Base-by-base conservation (phyloP, 2,113 vertebrate species). In the Ciconia maguari region DNA sequence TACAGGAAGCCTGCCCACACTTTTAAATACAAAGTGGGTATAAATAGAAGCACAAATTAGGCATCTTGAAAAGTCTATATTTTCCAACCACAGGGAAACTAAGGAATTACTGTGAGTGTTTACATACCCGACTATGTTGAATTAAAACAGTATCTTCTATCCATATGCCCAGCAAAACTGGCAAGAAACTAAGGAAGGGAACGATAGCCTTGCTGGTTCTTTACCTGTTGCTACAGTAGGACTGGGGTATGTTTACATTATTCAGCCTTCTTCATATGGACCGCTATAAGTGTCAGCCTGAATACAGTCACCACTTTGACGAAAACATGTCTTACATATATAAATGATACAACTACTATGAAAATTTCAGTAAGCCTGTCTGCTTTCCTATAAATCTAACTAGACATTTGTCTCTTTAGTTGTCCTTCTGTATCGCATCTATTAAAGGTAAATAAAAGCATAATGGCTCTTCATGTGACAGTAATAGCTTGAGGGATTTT, bases 31-130 rank as follows among this genome's bases (percentile, higher is more conserved):
- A 97, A 98, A 98, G 94, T 95, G 80, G 75, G 93, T 97, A 98
- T 97, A 98, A 97, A 98, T 93, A 98, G 97, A 98, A 98, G 90
- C 96, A 95, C 68, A 70, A 98, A 98, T 97, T 97, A 98, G 91
- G 94, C 96, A 96, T 97, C 96, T 97, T 97, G 97, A 96, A 95
- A 96, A 95, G 93, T 96, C 96, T 95, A 0, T 92, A 95, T 97
- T 98, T 98, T 98, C 96, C 97, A 95, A 46, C 97, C 97, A 97
- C 96, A 97, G 46, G 74, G 64, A 97, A 97, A 95, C 10, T 77
- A 93, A 98, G 95, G 91, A 94, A 97, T 96, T 85, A 80, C 89
- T 92, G 30, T 71, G 71, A 92, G 36, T 71, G 48, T 87, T 96
- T 78, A 92, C 82, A 86, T 49, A 88, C 60, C 30, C 71, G 4